Percentiles rank a stretch among this genome's conserved stretches.
Evolutionary conservation across 2,888 invertebrate species (phyloP).

Genomic region (Drosophila helvetica): DNA sequence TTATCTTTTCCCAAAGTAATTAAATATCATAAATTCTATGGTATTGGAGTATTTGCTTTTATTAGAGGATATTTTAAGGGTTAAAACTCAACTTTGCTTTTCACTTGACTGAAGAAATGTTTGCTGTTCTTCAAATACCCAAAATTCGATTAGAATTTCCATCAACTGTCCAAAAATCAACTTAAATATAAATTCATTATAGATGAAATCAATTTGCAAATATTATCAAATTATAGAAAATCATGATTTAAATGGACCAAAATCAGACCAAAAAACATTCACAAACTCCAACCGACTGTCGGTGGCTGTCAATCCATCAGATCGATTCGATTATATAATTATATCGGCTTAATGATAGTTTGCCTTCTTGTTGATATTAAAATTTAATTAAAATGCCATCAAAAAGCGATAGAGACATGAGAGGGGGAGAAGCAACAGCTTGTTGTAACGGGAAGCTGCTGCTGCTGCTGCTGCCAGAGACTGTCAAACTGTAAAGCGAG

Average conservation of each 20-base stretch:
- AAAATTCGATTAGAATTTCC: neutral
- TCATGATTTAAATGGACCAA: neutral
- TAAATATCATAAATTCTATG: too few relatives aligned
- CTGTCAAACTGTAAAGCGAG: slow-evolving; percentile 8
- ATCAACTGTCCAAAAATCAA: neutral
- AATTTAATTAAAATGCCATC: slow-evolving; percentile 61
- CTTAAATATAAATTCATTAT: neutral
- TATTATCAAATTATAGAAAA: neutral
- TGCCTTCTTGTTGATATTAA: slow-evolving; percentile 44
- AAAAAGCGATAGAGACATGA: too few relatives aligned
- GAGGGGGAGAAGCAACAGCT: slow-evolving; percentile 51
- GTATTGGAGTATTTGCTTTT: too few relatives aligned
- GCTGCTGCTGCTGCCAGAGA: neutral
- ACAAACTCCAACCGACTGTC: neutral
- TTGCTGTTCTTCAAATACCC: too few relatives aligned
- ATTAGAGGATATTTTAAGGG: too few relatives aligned
- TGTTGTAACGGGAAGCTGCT: slow-evolving; percentile 2
- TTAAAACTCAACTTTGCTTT: too few relatives aligned
- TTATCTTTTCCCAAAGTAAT: too few relatives aligned
- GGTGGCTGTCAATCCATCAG: neutral
- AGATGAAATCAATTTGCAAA: neutral
- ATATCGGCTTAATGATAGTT: neutral
- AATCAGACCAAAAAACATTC: neutral
- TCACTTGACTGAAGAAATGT: too few relatives aligned
- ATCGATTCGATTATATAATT: slow-evolving; percentile 10